A percentile compares a stretch with the other conserved stretches of the same genome.
phyloP scores from a whole-genome alignment of 2,797 vertebrate species.

The Hippoglossus hippoglossus region DNA sequence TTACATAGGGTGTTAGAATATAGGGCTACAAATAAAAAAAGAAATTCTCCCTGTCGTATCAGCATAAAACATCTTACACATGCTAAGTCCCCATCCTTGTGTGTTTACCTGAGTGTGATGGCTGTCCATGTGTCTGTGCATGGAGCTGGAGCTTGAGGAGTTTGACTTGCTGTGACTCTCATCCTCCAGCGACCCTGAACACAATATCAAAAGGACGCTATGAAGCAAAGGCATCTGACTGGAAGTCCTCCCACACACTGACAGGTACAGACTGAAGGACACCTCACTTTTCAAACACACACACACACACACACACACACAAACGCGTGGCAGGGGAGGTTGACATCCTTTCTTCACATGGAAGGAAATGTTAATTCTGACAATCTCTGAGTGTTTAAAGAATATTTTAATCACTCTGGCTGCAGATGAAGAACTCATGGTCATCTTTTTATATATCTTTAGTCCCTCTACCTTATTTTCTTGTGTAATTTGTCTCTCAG shows the following conservation, averaged over 20 bases:
- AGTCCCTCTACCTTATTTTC: background rate
- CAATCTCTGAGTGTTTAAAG: conserved; percentile 9
- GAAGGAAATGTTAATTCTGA: conserved; percentile 10
- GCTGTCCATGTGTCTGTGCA: conserved; percentile 91
- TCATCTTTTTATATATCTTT: background rate
- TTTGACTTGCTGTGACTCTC: conserved; percentile 87
- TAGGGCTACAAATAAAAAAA: background rate
- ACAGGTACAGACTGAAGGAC: conserved; percentile 35
- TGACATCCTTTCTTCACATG: conserved; percentile 1
- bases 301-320: conserved; percentile 1
- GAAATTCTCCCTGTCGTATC: background rate
- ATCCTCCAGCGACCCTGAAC: conserved; percentile 88
- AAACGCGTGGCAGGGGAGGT: background rate
- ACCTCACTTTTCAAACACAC: conserved; percentile 7
- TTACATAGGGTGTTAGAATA: conserved; percentile 14
- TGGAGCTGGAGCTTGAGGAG: conserved; percentile 78
- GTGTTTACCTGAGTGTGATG: conserved; percentile 92
- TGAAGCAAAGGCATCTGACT: conserved; percentile 10
- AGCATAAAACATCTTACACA: background rate
- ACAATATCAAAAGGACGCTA: conserved; percentile 46
- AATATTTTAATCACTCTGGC: background rate
- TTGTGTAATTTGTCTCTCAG: background rate
- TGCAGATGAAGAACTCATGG: background rate
- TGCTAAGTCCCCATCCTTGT: conserved; percentile 1
- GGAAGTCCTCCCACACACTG: conserved; percentile 32